phyloP scores from a whole-genome alignment of 2,797 vertebrate species.

The Phrynocephalus vlangalii region DNA sequence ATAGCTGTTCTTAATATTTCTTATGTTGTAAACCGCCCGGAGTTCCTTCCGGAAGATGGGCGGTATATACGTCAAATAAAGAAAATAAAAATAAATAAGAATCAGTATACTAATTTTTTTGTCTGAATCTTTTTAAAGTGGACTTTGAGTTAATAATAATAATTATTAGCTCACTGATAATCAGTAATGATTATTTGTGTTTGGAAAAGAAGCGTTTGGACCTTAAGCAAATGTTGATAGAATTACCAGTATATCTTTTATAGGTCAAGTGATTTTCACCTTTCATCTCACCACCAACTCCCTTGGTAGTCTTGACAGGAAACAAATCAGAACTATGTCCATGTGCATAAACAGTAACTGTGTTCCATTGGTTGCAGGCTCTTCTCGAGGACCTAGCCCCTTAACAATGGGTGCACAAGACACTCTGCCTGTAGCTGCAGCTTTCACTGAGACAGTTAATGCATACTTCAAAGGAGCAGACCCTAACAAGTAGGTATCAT shows the following conservation, averaged over 20 bases:
- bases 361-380: conserved; percentile 82
- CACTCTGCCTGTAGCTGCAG: conserved; percentile 96
- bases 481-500: conserved; percentile 90
- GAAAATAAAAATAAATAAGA: too few species aligned
- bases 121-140: conserved; percentile 48
- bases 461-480: conserved; percentile 99
- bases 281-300: background rate
- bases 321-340: fast-evolving
- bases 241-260: background rate
- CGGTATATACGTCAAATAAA: too few species aligned
- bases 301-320: fast-evolving
- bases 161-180: too few species aligned
- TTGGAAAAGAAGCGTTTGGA: conserved; percentile 50
- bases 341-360: conserved; percentile 42
- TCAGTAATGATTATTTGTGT: conserved; percentile 33
- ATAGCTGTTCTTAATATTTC: too few species aligned
- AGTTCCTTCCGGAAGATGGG: too few species aligned
- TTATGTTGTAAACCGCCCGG: too few species aligned
- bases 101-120: background rate
- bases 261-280: background rate
- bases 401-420: conserved; percentile 98
- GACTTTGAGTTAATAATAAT: too few species aligned
- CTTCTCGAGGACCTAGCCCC: conserved; percentile 95
- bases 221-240: conserved; percentile 26
- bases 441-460: conserved; percentile 98